Evolutionary conservation across 1,140 invertebrate genomes (phyloP).

Genomic region (Caerostris extrusa): DNA sequence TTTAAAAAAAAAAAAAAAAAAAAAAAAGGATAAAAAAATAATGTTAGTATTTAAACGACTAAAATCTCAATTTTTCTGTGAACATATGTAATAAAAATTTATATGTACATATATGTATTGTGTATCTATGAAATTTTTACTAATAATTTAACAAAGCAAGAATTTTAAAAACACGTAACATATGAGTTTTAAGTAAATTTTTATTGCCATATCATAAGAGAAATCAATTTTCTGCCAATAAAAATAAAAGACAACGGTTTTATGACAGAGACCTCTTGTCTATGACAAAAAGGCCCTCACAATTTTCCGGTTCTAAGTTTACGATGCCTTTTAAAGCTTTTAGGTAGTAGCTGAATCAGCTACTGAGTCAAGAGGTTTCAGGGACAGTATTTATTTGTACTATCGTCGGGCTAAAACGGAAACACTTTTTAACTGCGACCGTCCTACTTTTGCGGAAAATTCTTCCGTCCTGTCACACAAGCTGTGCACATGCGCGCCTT

Average conservation of each 20-base stretch:
- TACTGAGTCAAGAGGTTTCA: constrained; percentile 19
- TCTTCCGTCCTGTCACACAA: not conserved
- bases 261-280: not conserved
- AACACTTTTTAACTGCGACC: not conserved
- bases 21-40: no score
- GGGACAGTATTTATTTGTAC: constrained; percentile 40
- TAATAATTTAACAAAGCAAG: no score
- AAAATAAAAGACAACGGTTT: not conserved
- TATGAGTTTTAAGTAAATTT: no score
- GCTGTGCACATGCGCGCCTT: not conserved
- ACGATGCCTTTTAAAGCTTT: constrained; percentile 28
- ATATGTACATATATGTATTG: no score
- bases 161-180: no score
- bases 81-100: no score
- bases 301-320: not conserved
- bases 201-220: no score
- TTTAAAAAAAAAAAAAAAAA: no score
- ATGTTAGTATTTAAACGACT: no score
- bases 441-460: not conserved
- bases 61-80: no score
- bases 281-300: not conserved
- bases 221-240: not conserved
- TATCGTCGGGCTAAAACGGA: constrained; percentile 17
- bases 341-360: constrained; percentile 29
- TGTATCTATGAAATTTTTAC: no score